These are phyloP conservation scores for Stegodyphus mimosarum DNA, from an alignment of 1,140 invertebrate species.

Conservation along the genomic window DNA sequence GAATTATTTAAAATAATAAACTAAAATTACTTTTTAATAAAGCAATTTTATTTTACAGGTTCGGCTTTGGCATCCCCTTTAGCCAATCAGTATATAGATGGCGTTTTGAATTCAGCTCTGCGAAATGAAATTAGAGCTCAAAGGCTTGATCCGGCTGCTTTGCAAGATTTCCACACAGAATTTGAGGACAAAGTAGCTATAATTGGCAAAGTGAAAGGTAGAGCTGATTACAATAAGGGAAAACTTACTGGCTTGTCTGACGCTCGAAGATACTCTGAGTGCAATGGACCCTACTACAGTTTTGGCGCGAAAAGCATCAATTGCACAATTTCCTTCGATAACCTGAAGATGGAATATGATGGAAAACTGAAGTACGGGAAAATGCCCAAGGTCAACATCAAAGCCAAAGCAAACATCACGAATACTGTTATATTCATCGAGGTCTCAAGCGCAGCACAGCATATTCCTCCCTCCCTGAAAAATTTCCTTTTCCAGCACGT, in stretches of 20 bases:
- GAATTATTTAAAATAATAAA: too few species aligned
- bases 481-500: conserved; percentile 35
- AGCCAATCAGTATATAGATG: conserved; percentile 52
- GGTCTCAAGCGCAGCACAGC: not conserved
- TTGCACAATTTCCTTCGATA: conserved; percentile 37
- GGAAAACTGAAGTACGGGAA: conserved; percentile 56
- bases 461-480: not conserved
- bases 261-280: conserved; percentile 21
- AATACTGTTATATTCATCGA: conserved; percentile 34
- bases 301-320: conserved; percentile 36
- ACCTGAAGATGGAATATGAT: conserved; percentile 28
- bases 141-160: conserved; percentile 24
- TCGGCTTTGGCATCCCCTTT: conserved; percentile 25
- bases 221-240: conserved; percentile 29
- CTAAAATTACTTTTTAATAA: too few species aligned
- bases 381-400: conserved; percentile 45
- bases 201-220: conserved; percentile 54
- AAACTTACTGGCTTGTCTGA: conserved; percentile 26
- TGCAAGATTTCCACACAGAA: conserved; percentile 33
- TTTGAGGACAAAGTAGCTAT: conserved; percentile 48
- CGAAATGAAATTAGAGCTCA: conserved; percentile 28
- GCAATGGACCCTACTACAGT: conserved; percentile 48
- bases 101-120: conserved; percentile 40
- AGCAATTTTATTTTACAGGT: conserved; percentile 16
- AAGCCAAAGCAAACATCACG: conserved; percentile 27